Percentiles rank a stretch among this genome's conserved stretches.
phyloP scores from a whole-genome alignment of 2,888 invertebrate species.

The Morpho achilles region DNA sequence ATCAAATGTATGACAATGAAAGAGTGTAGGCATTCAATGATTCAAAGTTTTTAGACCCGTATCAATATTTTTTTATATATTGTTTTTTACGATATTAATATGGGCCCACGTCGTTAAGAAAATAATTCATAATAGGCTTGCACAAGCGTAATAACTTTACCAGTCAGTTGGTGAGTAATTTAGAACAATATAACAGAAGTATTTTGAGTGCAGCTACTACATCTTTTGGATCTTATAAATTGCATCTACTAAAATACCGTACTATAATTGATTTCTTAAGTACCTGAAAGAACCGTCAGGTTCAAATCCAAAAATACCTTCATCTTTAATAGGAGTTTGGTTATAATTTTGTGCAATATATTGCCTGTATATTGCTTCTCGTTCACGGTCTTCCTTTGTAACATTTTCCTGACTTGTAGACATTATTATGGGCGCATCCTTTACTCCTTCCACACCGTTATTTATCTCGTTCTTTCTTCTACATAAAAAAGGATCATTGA shows the following conservation, averaged over 20 bases:
- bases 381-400: conserved; percentile 68
- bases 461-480: conserved; percentile 73
- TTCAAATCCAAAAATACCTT: conserved; percentile 77
- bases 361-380: conserved; percentile 64
- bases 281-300: conserved; percentile 76
- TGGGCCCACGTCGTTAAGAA: conserved; percentile 2
- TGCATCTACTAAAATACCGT: conserved; percentile 4
- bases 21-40: conserved; percentile 42
- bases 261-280: not conserved
- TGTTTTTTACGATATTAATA: not conserved
- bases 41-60: conserved; percentile 6
- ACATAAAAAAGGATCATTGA: not conserved
- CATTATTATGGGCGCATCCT: conserved; percentile 72
- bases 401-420: conserved; percentile 83
- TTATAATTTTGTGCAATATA: conserved; percentile 71
- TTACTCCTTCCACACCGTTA: conserved; percentile 65
- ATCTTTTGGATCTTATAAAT: conserved; percentile 3
- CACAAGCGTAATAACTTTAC: conserved; percentile 20
- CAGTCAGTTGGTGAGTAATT: conserved; percentile 21
- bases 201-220: conserved; percentile 18
- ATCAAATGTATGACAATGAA: conserved; percentile 61
- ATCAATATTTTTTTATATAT: conserved; percentile 1
- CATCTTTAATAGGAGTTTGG: conserved; percentile 79
- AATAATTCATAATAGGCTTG: not conserved
- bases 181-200: conserved; percentile 22